Base-by-base conservation (phyloP, 1,140 invertebrate species). In the Coelopa frigida region DNA sequence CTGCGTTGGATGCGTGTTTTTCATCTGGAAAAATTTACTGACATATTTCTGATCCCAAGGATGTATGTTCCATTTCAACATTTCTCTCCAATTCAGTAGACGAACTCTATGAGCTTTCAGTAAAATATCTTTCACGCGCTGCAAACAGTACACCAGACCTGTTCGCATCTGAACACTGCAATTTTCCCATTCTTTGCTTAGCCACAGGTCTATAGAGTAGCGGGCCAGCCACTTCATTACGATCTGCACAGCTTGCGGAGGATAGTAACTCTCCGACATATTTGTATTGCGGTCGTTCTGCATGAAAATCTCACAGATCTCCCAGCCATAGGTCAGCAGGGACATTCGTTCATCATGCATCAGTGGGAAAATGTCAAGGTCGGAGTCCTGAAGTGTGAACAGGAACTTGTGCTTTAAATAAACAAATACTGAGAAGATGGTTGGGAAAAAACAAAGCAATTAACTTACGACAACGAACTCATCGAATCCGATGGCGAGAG, bases 331-430 rank as follows among this genome's bases (percentile, higher is more conserved):
- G 1, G 65, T 39, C 1, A 66, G 21, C 21, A 58, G 48, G 32
- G 53, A 22, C 7, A 62, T 27, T 3, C 62, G 56, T 29, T 66
- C 58, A 14, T 66, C 51, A 0, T 46, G 56, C 51, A 56, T 59
- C 8, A 61, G 31, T 46, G 58, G 59, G n/a, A 58, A 66, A 5
- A 63, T 54, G 39, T 66, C 62, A 29, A 66, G 32, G 43, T 65
- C 62, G 37, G 54, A 54, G 44, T 15, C 22, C 3, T 15, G 26
- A 14, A 50, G 48, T 15, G 47, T 54, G 20, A 55, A 66, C 2
- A 55, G 29, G n/a, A 66, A 57, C 55, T 62, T 59, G 18, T 42
- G 14, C 46, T 50, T 14, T 10, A 39, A 32, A 42, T n/a, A 7
- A 27, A n/a, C 24, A 38, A 15, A 21, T 17, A 44, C 24, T 4